Percentiles rank a stretch among this genome's conserved stretches.
phyloP scores from a whole-genome alignment of 1,140 invertebrate species.

The Drosophila obscura region DNA sequence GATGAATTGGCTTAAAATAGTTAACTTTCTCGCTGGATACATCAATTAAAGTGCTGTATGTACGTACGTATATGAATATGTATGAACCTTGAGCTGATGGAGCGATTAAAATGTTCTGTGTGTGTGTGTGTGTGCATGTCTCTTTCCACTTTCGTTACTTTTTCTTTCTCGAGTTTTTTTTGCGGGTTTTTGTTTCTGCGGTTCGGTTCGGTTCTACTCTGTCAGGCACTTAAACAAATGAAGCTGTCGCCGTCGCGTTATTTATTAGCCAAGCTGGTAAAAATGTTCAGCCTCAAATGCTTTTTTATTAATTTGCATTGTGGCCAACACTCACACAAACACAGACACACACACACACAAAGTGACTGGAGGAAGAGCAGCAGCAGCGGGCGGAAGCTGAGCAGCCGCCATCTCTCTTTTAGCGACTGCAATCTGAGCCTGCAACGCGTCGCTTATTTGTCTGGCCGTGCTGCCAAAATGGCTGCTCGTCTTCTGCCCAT shows the following conservation, averaged over 20 bases:
- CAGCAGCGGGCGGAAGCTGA: conserved; percentile 22
- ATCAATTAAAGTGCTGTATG: too few relatives aligned
- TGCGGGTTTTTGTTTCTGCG: conserved; percentile 14
- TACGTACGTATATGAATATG: conserved; percentile 18
- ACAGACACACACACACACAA: conserved; percentile 21
- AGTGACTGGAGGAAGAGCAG: conserved; percentile 4
- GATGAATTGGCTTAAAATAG: too few relatives aligned
- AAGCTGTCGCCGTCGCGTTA: conserved; percentile 74
- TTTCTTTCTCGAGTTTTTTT: conserved; percentile 23
- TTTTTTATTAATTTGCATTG: conserved; percentile 81
- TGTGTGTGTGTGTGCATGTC: conserved; percentile 14
- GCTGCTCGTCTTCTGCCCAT: conserved; percentile 33
- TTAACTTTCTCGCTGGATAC: too few relatives aligned
- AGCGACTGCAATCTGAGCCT: conserved; percentile 74
- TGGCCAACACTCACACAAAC: conserved; percentile 40
- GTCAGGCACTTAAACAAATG: conserved; percentile 79
- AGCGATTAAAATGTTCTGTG: conserved; percentile 46
- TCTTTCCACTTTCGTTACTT: conserved; percentile 40
- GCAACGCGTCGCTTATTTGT: conserved; percentile 76
- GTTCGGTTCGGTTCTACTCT: conserved; percentile 34
- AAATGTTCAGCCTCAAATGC: conserved; percentile 76
- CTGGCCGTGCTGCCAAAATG: conserved; percentile 58
- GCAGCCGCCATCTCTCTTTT: conserved; percentile 41
- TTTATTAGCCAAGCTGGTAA: conserved; percentile 73
- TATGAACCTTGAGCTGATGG: conserved; percentile 25